Conservation (phyloP, 2,888 invertebrate species). For the Chloroclysta siterata region DNA sequence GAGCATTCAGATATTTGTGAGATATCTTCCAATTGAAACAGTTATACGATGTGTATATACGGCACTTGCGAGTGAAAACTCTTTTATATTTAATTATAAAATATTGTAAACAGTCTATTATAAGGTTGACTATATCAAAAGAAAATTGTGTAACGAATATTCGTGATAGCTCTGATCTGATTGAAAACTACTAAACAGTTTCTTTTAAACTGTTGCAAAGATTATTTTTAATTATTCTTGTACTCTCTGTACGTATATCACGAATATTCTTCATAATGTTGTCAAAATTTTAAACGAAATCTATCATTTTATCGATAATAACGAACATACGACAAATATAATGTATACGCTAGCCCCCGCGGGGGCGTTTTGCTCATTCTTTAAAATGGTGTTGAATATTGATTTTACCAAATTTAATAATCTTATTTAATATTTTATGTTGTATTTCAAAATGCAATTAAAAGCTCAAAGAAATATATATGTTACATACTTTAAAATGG, state of each 20-base stretch:
- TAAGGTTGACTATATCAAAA: conserved; percentile 74
- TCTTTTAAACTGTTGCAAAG: conserved; percentile 35
- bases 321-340: conserved; percentile 86
- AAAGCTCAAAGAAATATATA: conserved; percentile 94
- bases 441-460: conserved; percentile 94
- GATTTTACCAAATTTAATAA: conserved; percentile 91
- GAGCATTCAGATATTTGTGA: conserved; percentile 68
- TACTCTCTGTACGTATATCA: conserved; percentile 43
- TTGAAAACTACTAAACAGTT: conserved; percentile 8
- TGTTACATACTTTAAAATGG: conserved; percentile 88
- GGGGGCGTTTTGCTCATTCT: conserved; percentile 87
- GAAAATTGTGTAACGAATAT: conserved; percentile 51
- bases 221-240: conserved; percentile 44
- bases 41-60: conserved; percentile 83
- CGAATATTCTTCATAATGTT: conserved; percentile 60
- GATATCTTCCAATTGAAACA: conserved; percentile 79
- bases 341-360: conserved; percentile 91
- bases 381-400: conserved; percentile 84
- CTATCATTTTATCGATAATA: conserved; percentile 86
- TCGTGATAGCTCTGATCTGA: conserved; percentile 42
- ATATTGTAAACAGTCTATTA: conserved; percentile 80
- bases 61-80: conserved; percentile 76
- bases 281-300: conserved; percentile 69
- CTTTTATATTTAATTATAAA: conserved; percentile 81
- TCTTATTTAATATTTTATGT: conserved; percentile 93